A percentile compares a stretch with the other conserved stretches of the same genome.
These are phyloP conservation scores for Cyphomyrus plagiostoma DNA, from an alignment of 2,113 vertebrate genomes.

Conservation along the genomic window DNA sequence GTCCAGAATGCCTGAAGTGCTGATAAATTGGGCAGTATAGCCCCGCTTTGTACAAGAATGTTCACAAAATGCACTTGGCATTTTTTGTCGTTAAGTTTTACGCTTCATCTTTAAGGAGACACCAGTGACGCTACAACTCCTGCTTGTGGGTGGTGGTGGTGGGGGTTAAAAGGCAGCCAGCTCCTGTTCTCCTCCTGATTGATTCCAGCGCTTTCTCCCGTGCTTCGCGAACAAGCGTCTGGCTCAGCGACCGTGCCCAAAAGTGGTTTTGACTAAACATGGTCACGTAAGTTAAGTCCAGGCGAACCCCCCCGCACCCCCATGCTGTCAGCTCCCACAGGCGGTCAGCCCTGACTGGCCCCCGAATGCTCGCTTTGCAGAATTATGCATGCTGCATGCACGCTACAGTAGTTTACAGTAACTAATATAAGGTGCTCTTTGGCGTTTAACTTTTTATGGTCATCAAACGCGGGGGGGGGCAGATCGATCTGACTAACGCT, in stretches of 20 bases:
- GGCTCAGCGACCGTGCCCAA: constrained; percentile 46
- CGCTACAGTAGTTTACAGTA: neutral
- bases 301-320: constrained; percentile 35
- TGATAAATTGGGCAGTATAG: neutral
- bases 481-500: neutral
- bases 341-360: neutral
- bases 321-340: neutral
- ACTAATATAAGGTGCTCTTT: neutral
- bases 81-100: neutral
- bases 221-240: constrained; percentile 48
- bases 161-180: neutral
- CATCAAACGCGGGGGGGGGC: neutral
- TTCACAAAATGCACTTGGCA: neutral
- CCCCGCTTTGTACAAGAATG: neutral
- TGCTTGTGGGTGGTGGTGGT: neutral
- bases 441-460: neutral
- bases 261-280: constrained; percentile 69
- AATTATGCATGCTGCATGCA: neutral
- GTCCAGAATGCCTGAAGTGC: neutral
- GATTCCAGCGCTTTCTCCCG: constrained; percentile 46
- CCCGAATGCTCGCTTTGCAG: neutral
- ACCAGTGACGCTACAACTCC: neutral
- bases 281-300: constrained; percentile 57
- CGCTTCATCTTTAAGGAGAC: neutral
- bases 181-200: constrained; percentile 42